phyloP scores from a whole-genome alignment of 2,888 invertebrate species.

The Clivina fossor region DNA sequence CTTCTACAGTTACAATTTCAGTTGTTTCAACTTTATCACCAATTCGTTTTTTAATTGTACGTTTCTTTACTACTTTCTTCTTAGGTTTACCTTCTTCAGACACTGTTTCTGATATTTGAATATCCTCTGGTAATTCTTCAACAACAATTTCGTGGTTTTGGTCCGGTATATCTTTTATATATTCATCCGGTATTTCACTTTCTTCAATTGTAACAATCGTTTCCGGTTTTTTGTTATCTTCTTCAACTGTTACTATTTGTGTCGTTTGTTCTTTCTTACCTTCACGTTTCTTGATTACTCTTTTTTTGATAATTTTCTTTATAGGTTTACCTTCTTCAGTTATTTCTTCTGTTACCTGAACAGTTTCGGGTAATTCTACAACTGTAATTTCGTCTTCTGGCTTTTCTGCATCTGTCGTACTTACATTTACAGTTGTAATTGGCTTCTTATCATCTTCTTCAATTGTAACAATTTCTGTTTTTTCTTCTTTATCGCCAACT shows the following conservation, averaged over 20 bases:
- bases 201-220: conserved; percentile 32
- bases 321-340: conserved; percentile 43
- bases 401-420: conserved; percentile 43
- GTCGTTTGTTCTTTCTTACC: conserved; percentile 44
- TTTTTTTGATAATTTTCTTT: conserved; percentile 44
- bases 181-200: conserved; percentile 22
- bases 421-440: conserved; percentile 46
- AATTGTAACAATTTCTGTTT: conserved; percentile 53
- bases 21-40: conserved; percentile 5
- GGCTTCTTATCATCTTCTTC: conserved; percentile 53
- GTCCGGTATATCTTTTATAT: conserved; percentile 13
- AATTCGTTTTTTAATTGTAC: conserved; percentile 26
- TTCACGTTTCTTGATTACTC: conserved; percentile 45
- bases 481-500: conserved; percentile 47
- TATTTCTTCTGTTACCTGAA: conserved; percentile 42
- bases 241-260: conserved; percentile 37
- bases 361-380: conserved; percentile 43
- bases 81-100: conserved; percentile 35
- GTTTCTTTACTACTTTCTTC: conserved; percentile 11
- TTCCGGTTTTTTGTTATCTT: conserved; percentile 36
- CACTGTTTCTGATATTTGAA: conserved; percentile 32
- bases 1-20: conserved; percentile 1
- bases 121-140: conserved; percentile 27
- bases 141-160: conserved; percentile 34
- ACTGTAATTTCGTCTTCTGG: conserved; percentile 37